phyloP scores from a whole-genome alignment of 2,113 vertebrate genomes.

The Anarhynchus alexandrinus region DNA sequence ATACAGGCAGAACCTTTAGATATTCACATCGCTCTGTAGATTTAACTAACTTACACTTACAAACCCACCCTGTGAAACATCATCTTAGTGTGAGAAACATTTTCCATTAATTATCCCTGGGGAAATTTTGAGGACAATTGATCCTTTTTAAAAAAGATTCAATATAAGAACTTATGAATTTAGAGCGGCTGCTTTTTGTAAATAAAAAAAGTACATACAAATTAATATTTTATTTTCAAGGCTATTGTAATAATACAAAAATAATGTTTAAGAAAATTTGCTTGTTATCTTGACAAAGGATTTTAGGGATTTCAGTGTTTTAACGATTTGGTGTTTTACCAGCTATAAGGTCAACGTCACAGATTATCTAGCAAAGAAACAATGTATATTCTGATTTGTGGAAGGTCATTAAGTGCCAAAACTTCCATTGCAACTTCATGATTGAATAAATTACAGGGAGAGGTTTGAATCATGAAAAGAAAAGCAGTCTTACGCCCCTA shows the following conservation, averaged over 20 bases:
- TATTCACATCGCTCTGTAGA: neutral
- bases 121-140: neutral
- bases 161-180: neutral
- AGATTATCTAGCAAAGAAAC: neutral
- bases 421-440: neutral
- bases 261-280: neutral
- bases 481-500: neutral
- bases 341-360: neutral
- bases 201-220: neutral
- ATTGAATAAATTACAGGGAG: neutral
- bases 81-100: neutral
- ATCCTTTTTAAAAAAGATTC: neutral
- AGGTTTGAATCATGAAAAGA: neutral
- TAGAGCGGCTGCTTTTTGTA: neutral
- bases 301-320: neutral
- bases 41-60: neutral
- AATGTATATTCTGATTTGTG: neutral
- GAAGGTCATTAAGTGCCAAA: neutral
- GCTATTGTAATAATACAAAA: neutral
- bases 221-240: neutral
- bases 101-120: neutral
- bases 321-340: neutral
- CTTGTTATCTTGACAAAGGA: neutral
- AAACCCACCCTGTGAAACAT: neutral
- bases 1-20: neutral